Percentiles rank a stretch among this genome's conserved stretches.
These are phyloP conservation scores for Cyphomyrus discorhynchus DNA, from an alignment of 2,113 vertebrate species.

Conservation along the genomic window DNA sequence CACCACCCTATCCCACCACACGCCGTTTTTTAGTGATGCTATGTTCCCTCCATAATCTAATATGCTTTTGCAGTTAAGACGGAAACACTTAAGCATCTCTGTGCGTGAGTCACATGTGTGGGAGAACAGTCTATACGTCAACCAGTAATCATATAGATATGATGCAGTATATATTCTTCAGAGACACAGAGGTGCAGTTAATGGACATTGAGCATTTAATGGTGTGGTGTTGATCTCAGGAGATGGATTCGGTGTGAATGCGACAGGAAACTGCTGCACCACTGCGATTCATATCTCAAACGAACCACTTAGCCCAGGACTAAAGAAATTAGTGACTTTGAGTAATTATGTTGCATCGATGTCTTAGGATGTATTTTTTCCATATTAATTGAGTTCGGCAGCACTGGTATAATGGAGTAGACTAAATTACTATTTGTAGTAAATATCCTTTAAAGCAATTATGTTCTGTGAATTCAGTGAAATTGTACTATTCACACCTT, in stretches of 20 bases:
- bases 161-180: neutral
- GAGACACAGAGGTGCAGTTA: neutral
- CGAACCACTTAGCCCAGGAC: neutral
- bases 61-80: constrained; percentile 25
- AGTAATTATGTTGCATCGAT: neutral
- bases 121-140: neutral
- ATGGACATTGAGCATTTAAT: neutral
- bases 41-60: constrained; percentile 28
- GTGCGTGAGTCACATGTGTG: neutral
- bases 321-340: neutral
- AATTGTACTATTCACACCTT: neutral
- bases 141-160: neutral
- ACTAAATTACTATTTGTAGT: neutral
- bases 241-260: neutral
- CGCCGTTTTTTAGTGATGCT: constrained; percentile 22
- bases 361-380: neutral
- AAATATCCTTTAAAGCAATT: neutral
- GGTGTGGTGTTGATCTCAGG: neutral
- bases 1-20: neutral
- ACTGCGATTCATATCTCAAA: neutral
- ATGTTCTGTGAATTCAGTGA: neutral
- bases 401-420: neutral
- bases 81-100: constrained; percentile 10
- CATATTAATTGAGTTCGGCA: neutral
- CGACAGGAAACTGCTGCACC: neutral